These are phyloP conservation scores for Acropternis orthonyx DNA, from an alignment of 2,797 vertebrate species.

Conservation along the genomic window DNA sequence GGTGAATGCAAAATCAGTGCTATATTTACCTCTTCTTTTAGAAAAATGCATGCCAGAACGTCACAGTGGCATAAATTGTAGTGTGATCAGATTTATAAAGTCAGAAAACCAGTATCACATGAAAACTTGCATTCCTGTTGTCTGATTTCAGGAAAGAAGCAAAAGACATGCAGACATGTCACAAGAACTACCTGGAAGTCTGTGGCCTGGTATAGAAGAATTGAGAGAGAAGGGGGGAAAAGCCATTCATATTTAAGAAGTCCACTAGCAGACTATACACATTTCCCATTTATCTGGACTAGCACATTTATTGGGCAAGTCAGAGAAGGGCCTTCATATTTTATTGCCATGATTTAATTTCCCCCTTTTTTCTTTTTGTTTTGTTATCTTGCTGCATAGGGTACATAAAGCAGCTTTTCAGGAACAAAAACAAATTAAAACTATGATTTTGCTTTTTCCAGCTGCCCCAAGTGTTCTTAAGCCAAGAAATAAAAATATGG, in stretches of 20 bases:
- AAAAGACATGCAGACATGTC: neutral
- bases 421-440: slow-evolving; percentile 49
- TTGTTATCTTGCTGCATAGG: neutral
- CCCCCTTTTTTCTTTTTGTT: neutral
- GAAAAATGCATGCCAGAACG: neutral
- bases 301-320: slow-evolving; percentile 40
- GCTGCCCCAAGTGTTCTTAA: neutral
- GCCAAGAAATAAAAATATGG: slow-evolving; percentile 25
- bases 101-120: rapidly evolving
- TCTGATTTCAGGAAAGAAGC: neutral
- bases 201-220: neutral
- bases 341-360: slow-evolving; percentile 49
- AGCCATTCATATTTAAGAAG: neutral
- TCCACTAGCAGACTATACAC: neutral
- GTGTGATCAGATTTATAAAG: neutral
- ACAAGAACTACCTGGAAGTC: neutral
- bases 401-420: slow-evolving; percentile 27
- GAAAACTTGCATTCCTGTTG: neutral
- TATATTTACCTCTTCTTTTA: neutral
- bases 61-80: neutral
- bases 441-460: slow-evolving; percentile 11
- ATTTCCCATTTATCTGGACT: slow-evolving; percentile 25
- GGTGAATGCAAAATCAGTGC: neutral
- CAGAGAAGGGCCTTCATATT: slow-evolving; percentile 5
- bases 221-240: neutral